Percentiles rank a stretch among this genome's conserved stretches.
phyloP scores from a whole-genome alignment of 2,888 invertebrate species.

The Parnassius apollo region DNA sequence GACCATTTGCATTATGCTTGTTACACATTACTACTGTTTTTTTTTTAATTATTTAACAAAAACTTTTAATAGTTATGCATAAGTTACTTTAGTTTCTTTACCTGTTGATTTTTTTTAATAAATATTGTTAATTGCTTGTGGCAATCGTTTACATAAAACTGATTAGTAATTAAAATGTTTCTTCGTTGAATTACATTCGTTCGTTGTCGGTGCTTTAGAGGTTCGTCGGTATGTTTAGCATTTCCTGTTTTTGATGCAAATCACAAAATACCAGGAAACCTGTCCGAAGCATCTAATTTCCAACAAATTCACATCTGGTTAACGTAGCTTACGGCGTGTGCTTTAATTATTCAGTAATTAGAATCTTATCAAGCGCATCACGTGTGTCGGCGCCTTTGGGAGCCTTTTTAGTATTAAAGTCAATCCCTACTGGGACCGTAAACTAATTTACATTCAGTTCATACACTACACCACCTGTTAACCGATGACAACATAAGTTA shows the following conservation, averaged over 20 bases:
- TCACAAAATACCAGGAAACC: slow-evolving; percentile 14
- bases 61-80: too few species aligned
- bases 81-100: too few species aligned
- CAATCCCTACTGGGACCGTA: slow-evolving; percentile 1
- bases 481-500: slow-evolving; percentile 12
- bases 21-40: too few species aligned
- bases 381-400: slow-evolving; percentile 17
- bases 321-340: slow-evolving; percentile 16
- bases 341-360: slow-evolving; percentile 25
- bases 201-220: slow-evolving; percentile 1
- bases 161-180: not conserved
- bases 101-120: too few species aligned
- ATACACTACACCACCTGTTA: slow-evolving; percentile 13
- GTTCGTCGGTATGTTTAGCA: not conserved
- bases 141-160: not conserved
- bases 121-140: not conserved
- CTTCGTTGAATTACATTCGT: not conserved
- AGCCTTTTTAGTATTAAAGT: not conserved
- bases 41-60: too few species aligned
- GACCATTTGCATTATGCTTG: not conserved
- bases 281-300: slow-evolving; percentile 10
- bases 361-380: slow-evolving; percentile 19
- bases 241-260: slow-evolving; percentile 20
- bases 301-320: slow-evolving; percentile 21
- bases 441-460: slow-evolving; percentile 19